A percentile compares a stretch with the other conserved stretches of the same genome.
These are phyloP conservation scores for Sphenodon punctatus DNA, from an alignment of 2,797 vertebrate genomes.

Conservation along the genomic window DNA sequence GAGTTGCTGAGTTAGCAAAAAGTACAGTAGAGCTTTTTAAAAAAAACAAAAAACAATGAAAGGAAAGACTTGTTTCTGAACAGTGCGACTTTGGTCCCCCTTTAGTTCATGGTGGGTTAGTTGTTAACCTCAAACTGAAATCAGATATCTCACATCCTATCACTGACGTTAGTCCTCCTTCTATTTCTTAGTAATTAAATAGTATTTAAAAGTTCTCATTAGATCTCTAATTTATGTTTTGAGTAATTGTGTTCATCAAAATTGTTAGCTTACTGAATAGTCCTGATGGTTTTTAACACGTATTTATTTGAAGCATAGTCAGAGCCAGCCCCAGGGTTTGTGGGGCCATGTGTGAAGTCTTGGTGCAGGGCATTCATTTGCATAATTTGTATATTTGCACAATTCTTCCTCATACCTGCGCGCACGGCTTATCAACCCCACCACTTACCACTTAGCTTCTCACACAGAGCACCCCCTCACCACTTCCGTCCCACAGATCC, in stretches of 20 bases:
- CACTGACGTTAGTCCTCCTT: background rate
- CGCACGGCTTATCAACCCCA: no score
- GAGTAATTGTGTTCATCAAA: background rate
- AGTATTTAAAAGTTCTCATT: background rate
- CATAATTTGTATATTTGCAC: no score
- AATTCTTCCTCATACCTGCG: no score
- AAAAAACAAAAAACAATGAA: no score
- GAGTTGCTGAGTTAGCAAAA: accelerated
- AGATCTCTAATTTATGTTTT: background rate
- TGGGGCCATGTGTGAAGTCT: no score
- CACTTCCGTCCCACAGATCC: no score
- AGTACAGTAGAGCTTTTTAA: accelerated
- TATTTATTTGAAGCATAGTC: no score
- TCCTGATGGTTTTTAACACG: background rate
- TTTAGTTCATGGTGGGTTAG: accelerated
- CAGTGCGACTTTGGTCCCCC: background rate
- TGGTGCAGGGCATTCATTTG: no score
- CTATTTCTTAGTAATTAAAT: background rate
- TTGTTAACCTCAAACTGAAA: background rate
- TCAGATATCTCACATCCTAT: background rate
- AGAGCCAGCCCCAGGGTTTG: no score
- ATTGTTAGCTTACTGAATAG: background rate
- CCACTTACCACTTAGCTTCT: no score
- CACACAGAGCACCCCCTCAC: no score
- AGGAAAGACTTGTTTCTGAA: background rate